Percentiles rank a stretch among this genome's conserved stretches.
These are phyloP conservation scores for Stercorarius parasiticus DNA, from an alignment of 2,113 vertebrate genomes.

Conservation along the genomic window DNA sequence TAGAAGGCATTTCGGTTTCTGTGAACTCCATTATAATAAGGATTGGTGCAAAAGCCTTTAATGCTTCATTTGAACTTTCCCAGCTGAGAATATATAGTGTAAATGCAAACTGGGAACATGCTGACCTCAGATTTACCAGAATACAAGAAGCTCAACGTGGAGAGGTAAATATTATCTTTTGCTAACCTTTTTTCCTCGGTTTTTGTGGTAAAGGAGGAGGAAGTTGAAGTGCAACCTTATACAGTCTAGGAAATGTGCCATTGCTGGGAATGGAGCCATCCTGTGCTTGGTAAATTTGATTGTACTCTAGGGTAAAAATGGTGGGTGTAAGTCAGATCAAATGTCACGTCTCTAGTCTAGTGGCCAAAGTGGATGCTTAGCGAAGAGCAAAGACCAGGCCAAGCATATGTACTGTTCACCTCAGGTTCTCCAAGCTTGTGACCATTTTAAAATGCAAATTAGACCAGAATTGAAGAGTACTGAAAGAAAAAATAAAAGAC, in stretches of 20 bases:
- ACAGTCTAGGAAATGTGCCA: rapidly evolving
- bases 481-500: background rate
- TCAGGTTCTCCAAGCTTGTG: background rate
- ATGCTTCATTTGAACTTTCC: constrained; percentile 97
- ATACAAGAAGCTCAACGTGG: constrained; percentile 91
- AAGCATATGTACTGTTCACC: background rate
- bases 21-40: constrained; percentile 96
- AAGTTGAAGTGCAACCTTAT: background rate
- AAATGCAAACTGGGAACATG: constrained; percentile 91
- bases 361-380: background rate
- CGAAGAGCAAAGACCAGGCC: background rate
- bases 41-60: constrained; percentile 97
- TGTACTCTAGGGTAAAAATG: background rate
- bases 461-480: background rate
- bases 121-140: constrained; percentile 89
- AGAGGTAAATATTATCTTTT: constrained; percentile 80
- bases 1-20: constrained; percentile 95
- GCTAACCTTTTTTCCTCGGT: background rate
- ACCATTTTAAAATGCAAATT: background rate
- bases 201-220: background rate
- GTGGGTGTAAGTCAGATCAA: background rate
- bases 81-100: constrained; percentile 97
- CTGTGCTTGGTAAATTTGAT: background rate
- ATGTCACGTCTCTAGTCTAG: background rate
- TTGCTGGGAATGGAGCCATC: background rate